A percentile compares a stretch with the other conserved stretches of the same genome.
Evolutionary conservation across 1,140 invertebrate genomes (phyloP).

Genomic region (Neomicropteryx cornuta): DNA sequence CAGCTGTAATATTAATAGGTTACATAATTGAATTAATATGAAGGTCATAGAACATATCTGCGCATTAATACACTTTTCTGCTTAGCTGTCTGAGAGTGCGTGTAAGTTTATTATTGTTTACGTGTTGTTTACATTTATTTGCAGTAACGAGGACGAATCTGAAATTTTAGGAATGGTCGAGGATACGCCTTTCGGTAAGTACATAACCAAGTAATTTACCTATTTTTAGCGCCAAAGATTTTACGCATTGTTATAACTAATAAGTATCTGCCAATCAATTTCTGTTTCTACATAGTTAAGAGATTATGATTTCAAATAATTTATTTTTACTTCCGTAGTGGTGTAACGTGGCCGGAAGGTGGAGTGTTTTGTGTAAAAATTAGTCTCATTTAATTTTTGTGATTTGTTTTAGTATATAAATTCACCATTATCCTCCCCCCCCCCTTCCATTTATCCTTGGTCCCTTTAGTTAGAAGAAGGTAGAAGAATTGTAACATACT

Average conservation of each 20-base stretch:
- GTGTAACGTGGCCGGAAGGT: neutral
- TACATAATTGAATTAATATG: slow-evolving; percentile 29
- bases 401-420: neutral
- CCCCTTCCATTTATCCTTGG: too few relatives aligned
- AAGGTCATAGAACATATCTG: slow-evolving; percentile 19
- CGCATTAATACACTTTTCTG: neutral
- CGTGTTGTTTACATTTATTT: slow-evolving; percentile 19
- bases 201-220: slow-evolving; percentile 6
- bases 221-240: neutral
- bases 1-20: slow-evolving; percentile 13
- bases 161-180: slow-evolving; percentile 36
- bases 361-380: neutral
- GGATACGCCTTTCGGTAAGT: slow-evolving; percentile 31
- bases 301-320: neutral
- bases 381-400: neutral
- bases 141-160: slow-evolving; percentile 29
- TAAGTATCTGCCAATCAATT: neutral
- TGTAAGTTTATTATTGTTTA: slow-evolving; percentile 10
- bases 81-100: neutral
- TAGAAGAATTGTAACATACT: too few relatives aligned
- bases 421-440: too few relatives aligned
- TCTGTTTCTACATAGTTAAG: neutral
- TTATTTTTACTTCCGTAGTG: neutral
- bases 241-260: neutral
- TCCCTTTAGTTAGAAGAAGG: too few relatives aligned